phyloP scores from a whole-genome alignment of 2,888 invertebrate genomes.

The Girardia tigrina region DNA sequence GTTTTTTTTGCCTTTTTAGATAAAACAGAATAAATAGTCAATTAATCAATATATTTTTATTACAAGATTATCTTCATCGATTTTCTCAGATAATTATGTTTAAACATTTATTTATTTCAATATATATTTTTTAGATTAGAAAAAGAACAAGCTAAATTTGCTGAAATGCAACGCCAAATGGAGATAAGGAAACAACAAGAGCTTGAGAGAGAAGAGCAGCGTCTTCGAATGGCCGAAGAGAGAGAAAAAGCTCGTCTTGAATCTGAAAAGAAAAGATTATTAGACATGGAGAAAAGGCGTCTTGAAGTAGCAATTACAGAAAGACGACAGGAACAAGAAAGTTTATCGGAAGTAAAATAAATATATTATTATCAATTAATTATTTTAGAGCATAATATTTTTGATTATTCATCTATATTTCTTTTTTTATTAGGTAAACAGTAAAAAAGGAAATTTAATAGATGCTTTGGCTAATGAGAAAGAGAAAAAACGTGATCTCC shows the following conservation, averaged over 20 bases:
- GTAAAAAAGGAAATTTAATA: constrained; percentile 67
- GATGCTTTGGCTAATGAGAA: constrained; percentile 61
- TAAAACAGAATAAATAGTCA: too few relatives aligned
- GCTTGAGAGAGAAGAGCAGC: constrained; percentile 59
- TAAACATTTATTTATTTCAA: too few relatives aligned
- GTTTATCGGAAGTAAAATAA: constrained; percentile 25
- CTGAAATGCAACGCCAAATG: constrained; percentile 70
- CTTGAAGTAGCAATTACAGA: constrained; percentile 56
- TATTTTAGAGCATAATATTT: neutral
- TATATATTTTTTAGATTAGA: constrained; percentile 55
- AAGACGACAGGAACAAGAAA: constrained; percentile 63
- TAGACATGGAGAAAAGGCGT: constrained; percentile 53
- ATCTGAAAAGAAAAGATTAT: constrained; percentile 82
- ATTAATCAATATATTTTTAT: too few relatives aligned
- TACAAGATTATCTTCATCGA: too few relatives aligned
- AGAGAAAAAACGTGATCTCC: constrained; percentile 24
- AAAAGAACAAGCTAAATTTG: constrained; percentile 65
- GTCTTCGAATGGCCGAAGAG: constrained; percentile 65
- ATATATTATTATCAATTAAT: neutral
- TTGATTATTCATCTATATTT: neutral
- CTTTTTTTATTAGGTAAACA: constrained; percentile 51
- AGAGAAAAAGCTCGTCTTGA: constrained; percentile 57
- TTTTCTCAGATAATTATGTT: too few relatives aligned
- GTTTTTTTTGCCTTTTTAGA: too few relatives aligned
- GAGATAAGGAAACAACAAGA: constrained; percentile 61